A percentile compares a stretch with the other conserved stretches of the same genome.
These are phyloP conservation scores for Cuculus canorus DNA, from an alignment of 2,797 vertebrate species.

Conservation along the genomic window DNA sequence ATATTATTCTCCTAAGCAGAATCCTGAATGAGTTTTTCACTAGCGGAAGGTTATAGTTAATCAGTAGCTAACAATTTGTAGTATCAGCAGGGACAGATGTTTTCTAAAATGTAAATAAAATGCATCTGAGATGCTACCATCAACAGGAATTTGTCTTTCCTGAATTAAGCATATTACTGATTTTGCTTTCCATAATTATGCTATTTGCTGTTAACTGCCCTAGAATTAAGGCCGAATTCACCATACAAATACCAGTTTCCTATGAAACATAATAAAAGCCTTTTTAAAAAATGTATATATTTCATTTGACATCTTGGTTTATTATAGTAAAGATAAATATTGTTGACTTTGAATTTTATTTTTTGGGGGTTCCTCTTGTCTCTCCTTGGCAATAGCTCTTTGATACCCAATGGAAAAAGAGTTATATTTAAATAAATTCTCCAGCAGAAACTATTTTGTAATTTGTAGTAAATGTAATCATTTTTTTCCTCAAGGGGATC, in stretches of 20 bases:
- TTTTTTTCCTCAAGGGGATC: not conserved
- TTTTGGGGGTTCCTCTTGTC: not conserved
- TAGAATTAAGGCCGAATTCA: not conserved
- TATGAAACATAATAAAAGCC: not conserved
- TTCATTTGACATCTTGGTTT: not conserved
- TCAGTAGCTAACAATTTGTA: not conserved
- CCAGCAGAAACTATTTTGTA: not conserved
- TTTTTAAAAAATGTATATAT: not conserved
- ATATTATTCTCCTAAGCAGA: not conserved
- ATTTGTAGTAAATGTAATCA: not conserved
- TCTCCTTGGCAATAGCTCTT: not conserved
- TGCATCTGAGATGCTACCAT: not conserved
- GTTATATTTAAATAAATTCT: not conserved
- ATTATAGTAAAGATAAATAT: not conserved
- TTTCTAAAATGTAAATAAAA: constrained; percentile 32
- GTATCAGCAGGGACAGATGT: constrained; percentile 29
- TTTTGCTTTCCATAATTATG: not conserved
- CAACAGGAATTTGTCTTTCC: constrained; percentile 10
- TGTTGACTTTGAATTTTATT: not conserved
- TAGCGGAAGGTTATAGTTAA: not conserved
- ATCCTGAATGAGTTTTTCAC: not conserved
- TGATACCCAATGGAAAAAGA: not conserved
- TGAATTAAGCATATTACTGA: not conserved
- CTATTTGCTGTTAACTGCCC: not conserved
- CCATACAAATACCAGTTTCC: not conserved